Base-by-base conservation (phyloP, 2,113 vertebrate species). In the Saguinus imperator region DNA sequence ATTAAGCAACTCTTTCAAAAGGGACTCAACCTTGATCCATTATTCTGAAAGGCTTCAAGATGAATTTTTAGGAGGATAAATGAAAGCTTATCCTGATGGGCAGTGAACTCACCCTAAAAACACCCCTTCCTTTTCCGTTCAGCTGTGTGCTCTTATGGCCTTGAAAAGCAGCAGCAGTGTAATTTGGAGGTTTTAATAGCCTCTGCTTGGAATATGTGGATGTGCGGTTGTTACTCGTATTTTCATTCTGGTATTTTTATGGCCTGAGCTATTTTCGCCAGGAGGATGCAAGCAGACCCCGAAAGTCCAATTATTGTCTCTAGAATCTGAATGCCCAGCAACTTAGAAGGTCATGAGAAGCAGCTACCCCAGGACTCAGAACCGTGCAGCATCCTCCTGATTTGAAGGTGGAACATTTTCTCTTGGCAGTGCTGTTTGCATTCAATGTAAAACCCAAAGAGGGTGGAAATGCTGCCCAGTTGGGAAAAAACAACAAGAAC, bases 241-340 rank as follows among this genome's bases (percentile, higher is more conserved):
- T 98, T 95, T 98, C 93, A 88, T 94, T 72, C 88, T 97, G 73
- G 58, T 97, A 64, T 77, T 97, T 97, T 97, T 96, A 98, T 5
- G 9, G 80, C 55, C 94, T 91, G 35, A 90, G 66, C 86, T 97
- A 95, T 95, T 96, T 90, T 79, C 92, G 35, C 89, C 90, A 68
- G 40, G 23, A 68, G 48, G 87, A 92, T 61, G 58, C 64, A n/a
- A 87, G 79, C 50, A 94, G 96, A 96, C 90, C 92, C 94, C 58
- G 50, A 66, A 88, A 92, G 35, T 52, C 73, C 94, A 95, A 13
- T 89, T 79, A 92, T 25, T 35, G 50, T 94, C 80, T 95, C 14
- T 4, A 96, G 76, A 97, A 89, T 85, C 80, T n/a, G 68, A 81
- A 52, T 68, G 37, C 37, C 58, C 58, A 61, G 7, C 18, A 75